Evolutionary conservation across 2,888 invertebrate species (phyloP).

Genomic region (Aporophyla lueneburgensis): DNA sequence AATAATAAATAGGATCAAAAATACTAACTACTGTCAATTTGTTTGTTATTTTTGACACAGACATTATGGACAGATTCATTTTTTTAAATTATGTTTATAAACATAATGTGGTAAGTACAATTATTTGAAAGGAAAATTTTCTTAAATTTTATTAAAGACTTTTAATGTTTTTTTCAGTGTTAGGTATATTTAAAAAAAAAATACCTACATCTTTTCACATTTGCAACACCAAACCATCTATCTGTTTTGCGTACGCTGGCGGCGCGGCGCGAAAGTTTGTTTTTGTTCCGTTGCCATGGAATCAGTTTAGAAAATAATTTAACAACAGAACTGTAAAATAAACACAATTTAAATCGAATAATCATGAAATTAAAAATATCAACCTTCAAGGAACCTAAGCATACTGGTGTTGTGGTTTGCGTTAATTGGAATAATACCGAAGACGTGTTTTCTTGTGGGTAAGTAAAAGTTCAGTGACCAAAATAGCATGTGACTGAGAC

Average conservation of each 20-base stretch:
- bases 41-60: not conserved
- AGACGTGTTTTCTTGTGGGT: slow-evolving; percentile 98
- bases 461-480: slow-evolving; percentile 67
- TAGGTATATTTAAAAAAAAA: too few relatives aligned
- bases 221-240: slow-evolving; percentile 11
- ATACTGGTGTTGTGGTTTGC: slow-evolving; percentile 95
- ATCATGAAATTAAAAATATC: slow-evolving; percentile 96
- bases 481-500: slow-evolving; percentile 12
- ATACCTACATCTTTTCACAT: slow-evolving; percentile 13
- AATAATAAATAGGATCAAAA: too few relatives aligned
- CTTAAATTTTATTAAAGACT: too few relatives aligned
- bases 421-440: slow-evolving; percentile 98
- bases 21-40: too few relatives aligned
- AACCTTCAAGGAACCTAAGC: slow-evolving; percentile 94
- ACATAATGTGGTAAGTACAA: too few relatives aligned
- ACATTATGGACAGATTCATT: not conserved
- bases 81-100: not conserved
- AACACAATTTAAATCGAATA: slow-evolving; percentile 26
- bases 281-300: slow-evolving; percentile 58
- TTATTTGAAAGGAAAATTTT: not conserved
- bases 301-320: slow-evolving; percentile 30
- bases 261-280: slow-evolving; percentile 44
- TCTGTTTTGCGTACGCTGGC: not conserved
- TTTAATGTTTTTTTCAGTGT: too few relatives aligned
- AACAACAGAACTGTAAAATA: slow-evolving; percentile 32